These are phyloP conservation scores for Chiroxiphia lanceolata DNA, from an alignment of 2,797 vertebrate genomes.

Conservation along the genomic window DNA sequence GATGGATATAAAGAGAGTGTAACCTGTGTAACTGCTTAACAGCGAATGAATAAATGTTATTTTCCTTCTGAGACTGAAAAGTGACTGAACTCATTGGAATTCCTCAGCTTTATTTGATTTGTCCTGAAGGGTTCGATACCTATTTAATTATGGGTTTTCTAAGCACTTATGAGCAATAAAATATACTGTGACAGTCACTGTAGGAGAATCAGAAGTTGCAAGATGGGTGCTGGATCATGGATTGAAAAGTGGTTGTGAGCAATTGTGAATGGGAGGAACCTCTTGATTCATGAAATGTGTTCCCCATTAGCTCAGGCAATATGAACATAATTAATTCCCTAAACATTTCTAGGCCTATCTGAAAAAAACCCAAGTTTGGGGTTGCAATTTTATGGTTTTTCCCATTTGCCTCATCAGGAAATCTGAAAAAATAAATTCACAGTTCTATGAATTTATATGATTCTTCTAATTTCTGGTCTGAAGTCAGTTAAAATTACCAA, in stretches of 20 bases:
- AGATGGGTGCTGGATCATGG: neutral
- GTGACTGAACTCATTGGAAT: neutral
- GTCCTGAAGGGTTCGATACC: rapidly evolving
- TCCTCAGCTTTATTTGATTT: neutral
- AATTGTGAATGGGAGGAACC: neutral
- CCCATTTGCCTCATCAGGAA: neutral
- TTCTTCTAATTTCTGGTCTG: neutral
- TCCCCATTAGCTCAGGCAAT: neutral
- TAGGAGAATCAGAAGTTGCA: neutral
- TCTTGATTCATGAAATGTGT: neutral
- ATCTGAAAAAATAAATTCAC: neutral
- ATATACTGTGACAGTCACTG: neutral
- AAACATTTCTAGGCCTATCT: neutral
- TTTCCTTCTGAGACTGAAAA: neutral
- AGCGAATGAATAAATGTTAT: neutral
- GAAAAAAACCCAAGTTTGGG: neutral
- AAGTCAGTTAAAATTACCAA: neutral
- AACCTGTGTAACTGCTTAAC: neutral
- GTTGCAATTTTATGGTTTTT: neutral
- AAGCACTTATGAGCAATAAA: neutral
- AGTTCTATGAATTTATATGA: neutral
- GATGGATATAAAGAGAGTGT: neutral
- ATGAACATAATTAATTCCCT: neutral
- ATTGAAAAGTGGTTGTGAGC: neutral
- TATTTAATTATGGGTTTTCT: neutral